These are phyloP conservation scores for Panagrolaimus sp. DNA, from an alignment of 1,140 invertebrate species.

Conservation along the genomic window DNA sequence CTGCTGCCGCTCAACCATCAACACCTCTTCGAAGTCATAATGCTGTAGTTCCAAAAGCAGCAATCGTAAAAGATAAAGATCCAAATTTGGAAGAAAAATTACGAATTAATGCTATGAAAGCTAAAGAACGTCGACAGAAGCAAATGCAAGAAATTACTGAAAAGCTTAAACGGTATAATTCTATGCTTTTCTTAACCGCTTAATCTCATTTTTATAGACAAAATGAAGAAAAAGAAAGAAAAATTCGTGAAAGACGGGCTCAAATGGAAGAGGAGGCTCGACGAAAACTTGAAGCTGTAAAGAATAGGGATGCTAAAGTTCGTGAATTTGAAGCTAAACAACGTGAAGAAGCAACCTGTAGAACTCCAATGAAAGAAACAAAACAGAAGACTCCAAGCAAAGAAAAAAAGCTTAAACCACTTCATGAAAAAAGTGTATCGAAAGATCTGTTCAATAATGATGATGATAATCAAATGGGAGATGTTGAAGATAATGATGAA, in stretches of 20 bases:
- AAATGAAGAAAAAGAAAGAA: background rate
- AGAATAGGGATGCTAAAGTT: background rate
- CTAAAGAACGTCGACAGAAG: background rate
- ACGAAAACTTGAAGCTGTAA: background rate
- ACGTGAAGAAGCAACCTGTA: background rate
- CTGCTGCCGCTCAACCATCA: too few species aligned
- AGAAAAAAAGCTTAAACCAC: background rate
- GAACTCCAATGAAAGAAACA: background rate
- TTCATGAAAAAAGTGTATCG: background rate
- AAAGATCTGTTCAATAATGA: background rate
- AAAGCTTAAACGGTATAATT: background rate
- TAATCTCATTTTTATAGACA: background rate
- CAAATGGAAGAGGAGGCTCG: background rate
- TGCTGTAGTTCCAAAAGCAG: too few species aligned
- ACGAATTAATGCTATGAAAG: background rate
- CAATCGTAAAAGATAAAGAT: too few species aligned
- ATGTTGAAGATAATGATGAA: background rate
- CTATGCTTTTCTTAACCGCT: background rate
- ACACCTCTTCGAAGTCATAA: too few species aligned
- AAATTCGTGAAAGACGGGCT: background rate
- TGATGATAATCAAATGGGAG: background rate
- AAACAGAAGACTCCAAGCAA: background rate
- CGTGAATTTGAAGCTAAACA: background rate
- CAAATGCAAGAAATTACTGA: background rate
- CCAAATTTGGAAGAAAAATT: too few species aligned